Evolutionary conservation across 2,797 vertebrate genomes (phyloP).

Genomic region (Varecia variegata): DNA sequence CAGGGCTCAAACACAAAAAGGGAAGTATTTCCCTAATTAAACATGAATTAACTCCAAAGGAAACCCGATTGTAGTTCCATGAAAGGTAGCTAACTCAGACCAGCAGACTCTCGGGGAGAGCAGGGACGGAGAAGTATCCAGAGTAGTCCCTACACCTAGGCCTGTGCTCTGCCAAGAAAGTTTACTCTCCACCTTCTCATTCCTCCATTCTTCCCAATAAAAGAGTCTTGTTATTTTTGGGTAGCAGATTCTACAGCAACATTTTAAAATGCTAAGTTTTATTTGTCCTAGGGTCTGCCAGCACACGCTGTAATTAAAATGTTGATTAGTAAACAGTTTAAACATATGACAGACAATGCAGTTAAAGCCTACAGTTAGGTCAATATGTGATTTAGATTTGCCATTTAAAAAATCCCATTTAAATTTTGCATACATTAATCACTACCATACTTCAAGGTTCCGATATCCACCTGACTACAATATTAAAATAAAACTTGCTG

Average conservation of each 20-base stretch:
- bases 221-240: slow-evolving; percentile 19
- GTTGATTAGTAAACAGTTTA: slow-evolving; percentile 87
- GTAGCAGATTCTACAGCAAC: neutral
- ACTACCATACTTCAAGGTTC: slow-evolving; percentile 93
- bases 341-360: slow-evolving; percentile 87
- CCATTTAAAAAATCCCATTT: slow-evolving; percentile 93
- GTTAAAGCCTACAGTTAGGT: slow-evolving; percentile 90
- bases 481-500: slow-evolving; percentile 94
- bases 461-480: slow-evolving; percentile 98
- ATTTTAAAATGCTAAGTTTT: slow-evolving; percentile 72
- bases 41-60: neutral
- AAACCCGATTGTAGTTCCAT: neutral
- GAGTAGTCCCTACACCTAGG: neutral
- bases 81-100: neutral
- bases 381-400: slow-evolving; percentile 91
- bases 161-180: neutral
- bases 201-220: neutral
- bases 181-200: slow-evolving; percentile 20
- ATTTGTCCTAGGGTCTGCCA: slow-evolving; percentile 81
- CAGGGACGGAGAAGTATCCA: neutral
- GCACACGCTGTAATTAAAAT: slow-evolving; percentile 84
- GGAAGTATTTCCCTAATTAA: neutral
- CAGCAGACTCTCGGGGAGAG: neutral
- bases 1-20: neutral
- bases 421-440: slow-evolving; percentile 98